Base-by-base conservation (phyloP, 1,140 invertebrate genomes). In the Ericerus pela region DNA sequence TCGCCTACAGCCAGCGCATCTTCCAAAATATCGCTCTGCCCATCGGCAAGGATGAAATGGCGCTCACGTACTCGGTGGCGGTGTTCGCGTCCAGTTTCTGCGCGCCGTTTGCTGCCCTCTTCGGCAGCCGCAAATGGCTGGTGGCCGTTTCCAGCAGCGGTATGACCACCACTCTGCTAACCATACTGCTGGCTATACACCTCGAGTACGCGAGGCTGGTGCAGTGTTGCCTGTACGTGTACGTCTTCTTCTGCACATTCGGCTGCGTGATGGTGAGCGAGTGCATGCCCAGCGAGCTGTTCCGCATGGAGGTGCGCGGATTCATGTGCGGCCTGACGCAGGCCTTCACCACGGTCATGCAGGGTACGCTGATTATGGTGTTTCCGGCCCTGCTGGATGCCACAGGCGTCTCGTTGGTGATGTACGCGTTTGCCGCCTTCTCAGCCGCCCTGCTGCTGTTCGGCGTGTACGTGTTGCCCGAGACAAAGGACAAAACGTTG, bases 211-310 rank as follows among this genome's bases (percentile, higher is more conserved):
- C 41, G 2, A 24, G 41, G 41, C 8, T 47, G 10, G 26, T 47
- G 26, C 41, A 18, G 3, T 14, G 22, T 22, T 20, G 41, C 4
- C 11, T 24, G 4, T 47, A 47, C 26, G 10, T 24, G 20, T 47
- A 47, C 41, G 41, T 47, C 20, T 10, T 47, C 41, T 24, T 24
- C 5, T 47, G 41, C 14, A 47, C 41, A 2, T 10, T 47, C 20
- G 41, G 41, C 26, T 24, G 41, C 14, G 26, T 47, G 11, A 47
- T 24, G 10, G 22, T 47, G 41, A 47, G 41, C 41, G 41, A 47
- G 26, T 47, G 41, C 18, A 47, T 47, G 41, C 41, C 41, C 18
- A 47, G 41, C 41, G 41, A 47, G 16, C 20, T 47, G 16, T 47
- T 24, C 26, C 10, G 41, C 4, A 47, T 24, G 3, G 41, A 47